Evolutionary conservation across 2,888 invertebrate species (phyloP), one percentile per base, ranked within the genome.

Genomic region (Osmoderma eremita): DNA sequence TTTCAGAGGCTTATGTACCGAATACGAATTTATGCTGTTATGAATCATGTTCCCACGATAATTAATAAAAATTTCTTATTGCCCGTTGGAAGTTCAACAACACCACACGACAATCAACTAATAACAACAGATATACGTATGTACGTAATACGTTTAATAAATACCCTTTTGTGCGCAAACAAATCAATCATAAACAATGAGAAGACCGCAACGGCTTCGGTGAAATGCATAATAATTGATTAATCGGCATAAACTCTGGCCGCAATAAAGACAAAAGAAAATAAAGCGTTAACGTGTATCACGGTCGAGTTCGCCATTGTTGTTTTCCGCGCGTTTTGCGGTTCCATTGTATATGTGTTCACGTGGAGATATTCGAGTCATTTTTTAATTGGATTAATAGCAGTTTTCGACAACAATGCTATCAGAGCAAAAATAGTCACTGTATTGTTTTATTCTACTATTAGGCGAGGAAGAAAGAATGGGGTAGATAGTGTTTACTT

Each of bases 71-170:
- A n/a, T n/a, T 30, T 30, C 10, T 10, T 30, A 10, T 8, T 30
- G 30, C 30, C 6, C 30, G 30, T 30, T 10, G 1, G 30, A 30
- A 5, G 30, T 30, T 30, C 30, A 30, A 30, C 30, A 10, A 30
- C 30, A 30, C 6, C 30, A 6, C 30, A 4, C 10, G 30, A 30
- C 30, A 30, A 30, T 30, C 30, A 6, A 30, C 3, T 30, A 10
- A 10, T 13, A 36, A 53, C 24, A 53, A 12, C 22, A 51, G 24
- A 51, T 51, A n/a, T n/a, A 18, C 24, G 15, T 17, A 49, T 49
- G 24, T 15, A 20, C 24, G 49, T 5, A n/a, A n/a, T 15, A 8
- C 30, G 10, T 30, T 30, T 30, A 6, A 30, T 10, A 1, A 30
- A 30, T 10, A 30, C 30, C 5, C 30, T n/a, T n/a, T n/a, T n/a